Evolutionary conservation across 1,140 invertebrate genomes (phyloP).

Genomic region (Andricus grossulariae): DNA sequence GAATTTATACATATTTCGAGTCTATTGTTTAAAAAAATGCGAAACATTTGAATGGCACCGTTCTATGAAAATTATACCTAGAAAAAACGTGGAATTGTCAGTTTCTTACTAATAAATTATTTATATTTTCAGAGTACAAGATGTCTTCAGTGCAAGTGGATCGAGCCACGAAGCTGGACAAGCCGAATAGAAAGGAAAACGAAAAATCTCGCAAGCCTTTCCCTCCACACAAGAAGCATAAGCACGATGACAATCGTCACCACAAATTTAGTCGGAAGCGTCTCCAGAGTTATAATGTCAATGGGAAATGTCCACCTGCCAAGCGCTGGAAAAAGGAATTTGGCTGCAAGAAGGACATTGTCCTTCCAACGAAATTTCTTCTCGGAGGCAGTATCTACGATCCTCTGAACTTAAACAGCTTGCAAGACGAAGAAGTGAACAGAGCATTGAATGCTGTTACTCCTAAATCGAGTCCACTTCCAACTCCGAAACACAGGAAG

Average conservation of each 20-base stretch:
- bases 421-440: constrained; percentile 92
- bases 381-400: constrained; percentile 96
- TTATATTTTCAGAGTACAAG: constrained; percentile 41
- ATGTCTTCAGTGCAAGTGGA: constrained; percentile 68
- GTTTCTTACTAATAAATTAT: neutral
- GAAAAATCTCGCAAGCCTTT: constrained; percentile 66
- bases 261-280: constrained; percentile 76
- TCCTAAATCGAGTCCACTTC: constrained; percentile 90
- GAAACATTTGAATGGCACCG: too few relatives aligned
- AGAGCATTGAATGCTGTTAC: constrained; percentile 91
- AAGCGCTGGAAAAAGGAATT: constrained; percentile 83
- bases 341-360: constrained; percentile 66
- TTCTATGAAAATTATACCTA: too few relatives aligned
- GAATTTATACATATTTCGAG: too few relatives aligned
- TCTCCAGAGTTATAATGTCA: constrained; percentile 75
- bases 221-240: constrained; percentile 68
- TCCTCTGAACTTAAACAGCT: constrained; percentile 94
- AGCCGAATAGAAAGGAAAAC: constrained; percentile 65
- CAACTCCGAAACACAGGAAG: constrained; percentile 88
- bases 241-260: constrained; percentile 70
- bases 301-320: constrained; percentile 75
- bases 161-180: constrained; percentile 59
- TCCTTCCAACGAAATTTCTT: constrained; percentile 93
- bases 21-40: too few relatives aligned
- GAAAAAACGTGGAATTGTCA: too few relatives aligned